Percentiles rank a stretch among this genome's conserved stretches.
Conservation (phyloP, 2,797 vertebrate species). For the Gymnopithys bicolor region DNA sequence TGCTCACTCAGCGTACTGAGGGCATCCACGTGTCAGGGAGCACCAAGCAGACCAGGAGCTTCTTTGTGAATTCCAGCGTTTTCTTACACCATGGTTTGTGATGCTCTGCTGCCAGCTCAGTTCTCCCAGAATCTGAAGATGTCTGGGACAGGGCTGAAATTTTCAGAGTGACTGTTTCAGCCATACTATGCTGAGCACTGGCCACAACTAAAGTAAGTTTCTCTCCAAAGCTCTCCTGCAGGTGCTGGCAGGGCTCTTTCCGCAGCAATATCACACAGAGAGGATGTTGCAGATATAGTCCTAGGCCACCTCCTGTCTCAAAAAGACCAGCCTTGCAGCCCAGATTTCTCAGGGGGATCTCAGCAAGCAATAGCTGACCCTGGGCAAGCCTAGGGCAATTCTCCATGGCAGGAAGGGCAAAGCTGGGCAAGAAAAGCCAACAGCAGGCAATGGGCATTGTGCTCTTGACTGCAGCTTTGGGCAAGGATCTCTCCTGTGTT, state of each 20-base stretch:
- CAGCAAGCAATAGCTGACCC: background rate
- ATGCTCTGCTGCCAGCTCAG: background rate
- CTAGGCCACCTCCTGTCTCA: background rate
- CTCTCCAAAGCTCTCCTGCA: background rate
- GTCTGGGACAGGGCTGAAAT: background rate
- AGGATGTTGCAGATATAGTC: background rate
- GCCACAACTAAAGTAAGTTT: background rate
- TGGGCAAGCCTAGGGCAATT: background rate
- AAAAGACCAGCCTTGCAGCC: background rate
- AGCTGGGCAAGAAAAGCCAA: background rate
- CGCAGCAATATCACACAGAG: background rate
- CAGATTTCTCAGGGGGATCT: background rate
- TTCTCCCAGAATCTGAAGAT: background rate
- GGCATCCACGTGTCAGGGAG: background rate
- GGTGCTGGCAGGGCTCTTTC: background rate
- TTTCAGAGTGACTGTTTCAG: background rate
- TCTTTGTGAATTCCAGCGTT: fast-evolving
- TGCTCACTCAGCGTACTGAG: background rate
- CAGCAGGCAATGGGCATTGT: background rate
- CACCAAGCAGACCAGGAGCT: background rate
- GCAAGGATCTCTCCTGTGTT: background rate
- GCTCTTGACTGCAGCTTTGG: background rate
- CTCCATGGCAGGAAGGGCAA: background rate
- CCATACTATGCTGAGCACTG: background rate
- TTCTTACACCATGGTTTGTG: fast-evolving